A percentile compares a stretch with the other conserved stretches of the same genome.
Evolutionary conservation across 1,140 invertebrate genomes (phyloP).

Genomic region (Hylaeus volcanicus): DNA sequence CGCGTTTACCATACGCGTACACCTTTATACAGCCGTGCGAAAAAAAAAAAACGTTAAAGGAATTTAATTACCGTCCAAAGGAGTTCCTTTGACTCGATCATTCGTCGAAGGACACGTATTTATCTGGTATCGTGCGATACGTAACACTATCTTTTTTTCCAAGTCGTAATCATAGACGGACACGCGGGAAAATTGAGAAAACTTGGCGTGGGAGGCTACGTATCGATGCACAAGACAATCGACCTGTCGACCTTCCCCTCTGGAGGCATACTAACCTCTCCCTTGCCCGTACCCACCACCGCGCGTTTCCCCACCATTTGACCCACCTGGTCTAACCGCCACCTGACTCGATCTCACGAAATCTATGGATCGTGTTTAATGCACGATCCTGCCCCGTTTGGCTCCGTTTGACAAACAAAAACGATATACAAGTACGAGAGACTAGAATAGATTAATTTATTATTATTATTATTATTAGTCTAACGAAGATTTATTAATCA

Average conservation of each 20-base stretch:
- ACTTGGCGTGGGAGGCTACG: not conserved
- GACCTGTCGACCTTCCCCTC: constrained; percentile 65
- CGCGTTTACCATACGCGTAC: too few species aligned
- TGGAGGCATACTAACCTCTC: constrained; percentile 59
- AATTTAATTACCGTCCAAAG: too few species aligned
- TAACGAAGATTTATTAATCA: too few species aligned
- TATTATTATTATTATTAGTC: too few species aligned
- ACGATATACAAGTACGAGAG: too few species aligned
- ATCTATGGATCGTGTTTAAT: constrained; percentile 49
- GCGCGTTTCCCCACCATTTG: constrained; percentile 49
- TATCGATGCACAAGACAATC: constrained; percentile 42
- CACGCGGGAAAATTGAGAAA: not conserved
- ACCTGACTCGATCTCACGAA: constrained; percentile 65
- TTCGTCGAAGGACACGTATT: too few species aligned
- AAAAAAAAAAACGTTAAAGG: too few species aligned
- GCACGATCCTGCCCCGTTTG: constrained; percentile 13
- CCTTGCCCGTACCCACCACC: constrained; percentile 44
- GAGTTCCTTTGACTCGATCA: not conserved
- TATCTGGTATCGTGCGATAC: too few species aligned
- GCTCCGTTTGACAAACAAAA: not conserved
- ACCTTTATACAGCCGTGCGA: too few species aligned
- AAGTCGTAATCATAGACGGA: not conserved
- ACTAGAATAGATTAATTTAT: too few species aligned
- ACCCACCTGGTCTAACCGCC: constrained; percentile 64
- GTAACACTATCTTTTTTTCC: too few species aligned